A percentile compares a stretch with the other conserved stretches of the same genome.
phyloP scores from a whole-genome alignment of 1,140 invertebrate genomes.

The Sycophaga agraensis region DNA sequence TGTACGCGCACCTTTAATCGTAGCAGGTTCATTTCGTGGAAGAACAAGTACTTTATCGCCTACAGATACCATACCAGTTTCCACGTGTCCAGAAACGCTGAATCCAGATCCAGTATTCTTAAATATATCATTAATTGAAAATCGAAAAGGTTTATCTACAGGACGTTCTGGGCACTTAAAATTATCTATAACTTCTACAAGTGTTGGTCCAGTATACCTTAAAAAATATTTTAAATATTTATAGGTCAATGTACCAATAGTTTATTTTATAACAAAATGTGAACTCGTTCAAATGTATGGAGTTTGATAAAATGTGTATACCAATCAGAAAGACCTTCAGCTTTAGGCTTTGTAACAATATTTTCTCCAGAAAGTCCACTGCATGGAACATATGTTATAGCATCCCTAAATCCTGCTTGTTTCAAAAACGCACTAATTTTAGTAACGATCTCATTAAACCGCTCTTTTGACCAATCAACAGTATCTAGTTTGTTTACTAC shows the following conservation, averaged over 20 bases:
- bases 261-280: no score
- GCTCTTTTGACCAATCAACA: conserved; percentile 94
- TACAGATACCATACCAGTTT: conserved; percentile 82
- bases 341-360: conserved; percentile 69
- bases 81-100: conserved; percentile 86
- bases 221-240: neutral
- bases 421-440: conserved; percentile 89
- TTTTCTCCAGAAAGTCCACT: conserved; percentile 95
- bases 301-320: no score
- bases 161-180: conserved; percentile 82
- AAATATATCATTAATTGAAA: conserved; percentile 92
- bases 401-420: conserved; percentile 91
- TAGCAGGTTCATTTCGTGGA: conserved; percentile 78
- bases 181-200: conserved; percentile 63
- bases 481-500: conserved; percentile 92
- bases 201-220: conserved; percentile 52
- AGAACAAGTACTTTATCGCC: conserved; percentile 88
- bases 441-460: conserved; percentile 82
- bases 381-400: conserved; percentile 88
- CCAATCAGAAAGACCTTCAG: conserved; percentile 63
- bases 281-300: no score
- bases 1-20: conserved; percentile 79
- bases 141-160: conserved; percentile 86
- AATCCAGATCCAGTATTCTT: conserved; percentile 88
- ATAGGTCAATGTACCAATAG: neutral